Conservation (phyloP, 2,113 vertebrate species). For the Antechinus flavipes region DNA sequence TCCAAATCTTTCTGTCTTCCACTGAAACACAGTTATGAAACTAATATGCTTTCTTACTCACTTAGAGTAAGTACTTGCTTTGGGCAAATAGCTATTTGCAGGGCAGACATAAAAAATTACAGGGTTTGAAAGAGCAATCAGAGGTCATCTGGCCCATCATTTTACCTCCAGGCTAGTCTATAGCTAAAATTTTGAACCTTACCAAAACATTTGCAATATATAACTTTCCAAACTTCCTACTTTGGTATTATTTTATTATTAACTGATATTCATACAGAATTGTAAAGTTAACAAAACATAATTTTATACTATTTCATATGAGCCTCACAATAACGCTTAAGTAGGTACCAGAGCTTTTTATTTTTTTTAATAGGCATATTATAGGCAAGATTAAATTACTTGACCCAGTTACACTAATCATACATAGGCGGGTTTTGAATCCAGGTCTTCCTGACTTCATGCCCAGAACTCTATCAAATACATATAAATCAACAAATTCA, state of each 20-base stretch:
- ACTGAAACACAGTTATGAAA: not conserved
- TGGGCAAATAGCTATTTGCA: not conserved
- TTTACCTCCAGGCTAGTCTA: not conserved
- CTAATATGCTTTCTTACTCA: not conserved
- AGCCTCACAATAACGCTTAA: not conserved
- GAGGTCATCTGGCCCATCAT: not conserved
- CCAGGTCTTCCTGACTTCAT: not conserved
- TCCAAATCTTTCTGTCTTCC: not conserved
- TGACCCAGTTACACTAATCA: not conserved
- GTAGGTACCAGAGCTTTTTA: not conserved
- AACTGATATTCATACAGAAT: not conserved
- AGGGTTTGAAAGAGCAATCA: not conserved
- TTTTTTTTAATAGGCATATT: not conserved
- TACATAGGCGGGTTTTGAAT: not conserved
- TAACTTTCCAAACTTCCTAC: not conserved
- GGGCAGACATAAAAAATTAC: constrained; percentile 35
- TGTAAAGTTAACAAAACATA: not conserved
- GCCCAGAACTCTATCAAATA: not conserved
- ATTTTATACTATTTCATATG: not conserved
- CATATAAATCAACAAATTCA: not conserved
- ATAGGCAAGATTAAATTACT: not conserved
- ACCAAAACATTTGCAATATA: not conserved
- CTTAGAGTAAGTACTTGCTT: not conserved
- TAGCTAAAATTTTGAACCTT: not conserved
- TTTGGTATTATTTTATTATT: not conserved